Conservation (phyloP, 2,888 invertebrate genomes). For the Epicampocera succincta region DNA sequence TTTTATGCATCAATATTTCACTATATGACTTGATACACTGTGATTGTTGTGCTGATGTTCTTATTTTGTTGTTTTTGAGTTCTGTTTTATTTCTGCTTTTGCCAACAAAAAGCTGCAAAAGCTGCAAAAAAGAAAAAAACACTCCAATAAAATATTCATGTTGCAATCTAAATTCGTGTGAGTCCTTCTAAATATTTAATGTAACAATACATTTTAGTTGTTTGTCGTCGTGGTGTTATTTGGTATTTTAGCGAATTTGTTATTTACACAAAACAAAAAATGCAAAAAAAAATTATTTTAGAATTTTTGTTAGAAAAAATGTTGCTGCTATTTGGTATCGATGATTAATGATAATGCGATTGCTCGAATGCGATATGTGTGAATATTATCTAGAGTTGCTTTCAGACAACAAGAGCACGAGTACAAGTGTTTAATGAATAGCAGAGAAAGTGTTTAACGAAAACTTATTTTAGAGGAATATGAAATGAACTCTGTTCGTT, state of each 20-base stretch:
- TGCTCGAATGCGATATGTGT: constrained; percentile 20
- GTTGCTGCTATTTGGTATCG: constrained; percentile 22
- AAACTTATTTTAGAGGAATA: too few relatives aligned
- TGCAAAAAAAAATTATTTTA: constrained; percentile 26
- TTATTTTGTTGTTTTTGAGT: constrained; percentile 40
- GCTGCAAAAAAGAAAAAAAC: constrained; percentile 35
- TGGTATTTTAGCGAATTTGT: constrained; percentile 61
- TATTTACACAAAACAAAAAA: constrained; percentile 51
- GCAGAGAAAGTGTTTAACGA: too few relatives aligned
- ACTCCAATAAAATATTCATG: constrained; percentile 80
- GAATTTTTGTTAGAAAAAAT: neutral
- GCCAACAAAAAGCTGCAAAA: constrained; percentile 28
- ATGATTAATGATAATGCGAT: constrained; percentile 55
- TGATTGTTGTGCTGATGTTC: constrained; percentile 33
- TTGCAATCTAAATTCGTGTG: constrained; percentile 82
- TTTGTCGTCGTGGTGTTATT: constrained; percentile 28
- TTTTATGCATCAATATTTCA: constrained; percentile 62
- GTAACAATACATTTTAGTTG: constrained; percentile 48
- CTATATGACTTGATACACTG: constrained; percentile 14
- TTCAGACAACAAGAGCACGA: neutral
- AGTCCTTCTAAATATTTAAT: constrained; percentile 81
- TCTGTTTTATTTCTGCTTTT: constrained; percentile 15
- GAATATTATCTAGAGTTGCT: neutral
- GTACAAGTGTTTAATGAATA: constrained; percentile 14
- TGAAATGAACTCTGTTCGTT: too few relatives aligned